Evolutionary conservation across 1,140 invertebrate species (phyloP).

Genomic region (Penaeus indicus): DNA sequence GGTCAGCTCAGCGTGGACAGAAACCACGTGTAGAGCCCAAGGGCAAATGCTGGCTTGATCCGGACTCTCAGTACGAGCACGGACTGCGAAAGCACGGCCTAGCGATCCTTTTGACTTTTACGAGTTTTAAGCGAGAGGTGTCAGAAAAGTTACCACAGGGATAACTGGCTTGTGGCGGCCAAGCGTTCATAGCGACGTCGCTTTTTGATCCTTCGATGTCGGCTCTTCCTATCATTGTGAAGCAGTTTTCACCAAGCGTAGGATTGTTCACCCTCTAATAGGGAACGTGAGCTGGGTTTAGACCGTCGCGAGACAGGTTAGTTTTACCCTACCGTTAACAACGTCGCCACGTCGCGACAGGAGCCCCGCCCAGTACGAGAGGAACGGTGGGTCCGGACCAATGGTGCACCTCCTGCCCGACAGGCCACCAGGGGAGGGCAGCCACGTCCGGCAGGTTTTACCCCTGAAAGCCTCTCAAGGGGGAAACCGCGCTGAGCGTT

Average conservation of each 20-base stretch:
- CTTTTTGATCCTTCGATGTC: slow-evolving; percentile 89
- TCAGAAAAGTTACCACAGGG: slow-evolving; percentile 89
- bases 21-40: slow-evolving; percentile 88
- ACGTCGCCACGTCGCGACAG: too few species aligned
- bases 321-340: slow-evolving; percentile 81
- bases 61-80: slow-evolving; percentile 78
- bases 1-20: slow-evolving; percentile 87
- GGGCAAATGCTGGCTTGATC: slow-evolving; percentile 85
- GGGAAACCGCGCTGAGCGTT: too few species aligned
- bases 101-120: too few species aligned
- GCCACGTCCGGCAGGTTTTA: too few species aligned
- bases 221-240: slow-evolving; percentile 87
- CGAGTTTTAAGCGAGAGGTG: too few species aligned
- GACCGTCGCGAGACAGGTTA: slow-evolving; percentile 83
- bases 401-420: too few species aligned
- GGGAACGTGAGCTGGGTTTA: slow-evolving; percentile 84
- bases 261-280: slow-evolving; percentile 85
- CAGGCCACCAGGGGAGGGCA: too few species aligned
- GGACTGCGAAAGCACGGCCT: slow-evolving; percentile 72
- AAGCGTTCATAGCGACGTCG: slow-evolving; percentile 87
- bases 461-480: too few species aligned
- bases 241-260: slow-evolving; percentile 76
- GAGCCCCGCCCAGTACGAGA: too few species aligned
- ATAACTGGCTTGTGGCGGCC: slow-evolving; percentile 88
- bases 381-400: too few species aligned